Conservation (phyloP, 1,140 invertebrate genomes). For the Limonius californicus region DNA sequence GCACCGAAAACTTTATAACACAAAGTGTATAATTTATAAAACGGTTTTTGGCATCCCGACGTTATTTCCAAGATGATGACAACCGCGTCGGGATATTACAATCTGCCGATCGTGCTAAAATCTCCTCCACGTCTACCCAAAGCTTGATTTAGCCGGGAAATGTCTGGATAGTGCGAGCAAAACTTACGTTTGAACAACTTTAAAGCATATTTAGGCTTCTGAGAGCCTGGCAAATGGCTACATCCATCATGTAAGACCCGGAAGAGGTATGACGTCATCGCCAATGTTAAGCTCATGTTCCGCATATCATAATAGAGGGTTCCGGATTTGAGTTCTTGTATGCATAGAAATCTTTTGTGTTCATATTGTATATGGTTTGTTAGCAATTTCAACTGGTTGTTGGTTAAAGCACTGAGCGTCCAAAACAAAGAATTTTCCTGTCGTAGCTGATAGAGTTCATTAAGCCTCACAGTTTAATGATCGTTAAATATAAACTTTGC, state of each 20-base stretch:
- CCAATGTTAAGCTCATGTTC: not conserved
- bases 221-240: constrained; percentile 6
- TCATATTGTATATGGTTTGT: too few species aligned
- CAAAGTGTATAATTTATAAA: too few species aligned
- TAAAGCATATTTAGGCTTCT: not conserved
- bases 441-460: too few species aligned
- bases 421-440: too few species aligned
- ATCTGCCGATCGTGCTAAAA: not conserved
- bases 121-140: not conserved
- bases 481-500: not conserved
- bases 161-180: not conserved
- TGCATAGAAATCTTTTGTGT: too few species aligned
- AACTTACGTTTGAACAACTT: not conserved
- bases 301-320: not conserved
- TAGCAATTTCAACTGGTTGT: too few species aligned
- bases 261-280: not conserved
- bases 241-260: constrained; percentile 7
- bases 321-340: not conserved
- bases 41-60: too few species aligned
- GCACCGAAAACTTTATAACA: too few species aligned
- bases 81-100: not conserved
- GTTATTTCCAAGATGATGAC: too few species aligned
- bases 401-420: too few species aligned
- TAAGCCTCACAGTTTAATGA: too few species aligned
- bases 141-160: too few species aligned